Conservation (phyloP, 2,888 invertebrate species). For the Barypeithes pellucidus region DNA sequence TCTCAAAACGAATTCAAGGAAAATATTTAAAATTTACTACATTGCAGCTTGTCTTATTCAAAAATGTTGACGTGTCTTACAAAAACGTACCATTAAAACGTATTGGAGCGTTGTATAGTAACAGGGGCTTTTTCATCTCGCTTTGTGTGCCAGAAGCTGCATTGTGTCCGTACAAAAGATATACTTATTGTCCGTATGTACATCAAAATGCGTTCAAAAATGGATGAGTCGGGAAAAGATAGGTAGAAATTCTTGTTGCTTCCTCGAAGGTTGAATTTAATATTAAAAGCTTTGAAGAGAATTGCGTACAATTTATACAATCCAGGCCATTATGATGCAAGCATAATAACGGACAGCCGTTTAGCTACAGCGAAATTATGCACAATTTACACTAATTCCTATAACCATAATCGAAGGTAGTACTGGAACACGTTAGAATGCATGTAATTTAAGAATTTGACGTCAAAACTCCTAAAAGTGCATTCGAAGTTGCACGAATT, state of each 20-base stretch:
- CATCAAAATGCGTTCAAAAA: slow-evolving; percentile 46
- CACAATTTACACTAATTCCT: too few species aligned
- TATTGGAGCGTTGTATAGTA: slow-evolving; percentile 27
- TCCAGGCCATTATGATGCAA: background rate
- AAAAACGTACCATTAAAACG: slow-evolving; percentile 25
- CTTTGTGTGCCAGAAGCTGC: slow-evolving; percentile 38
- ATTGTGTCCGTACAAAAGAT: slow-evolving; percentile 39
- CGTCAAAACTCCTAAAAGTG: too few species aligned
- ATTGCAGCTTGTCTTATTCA: background rate
- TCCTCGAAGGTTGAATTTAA: slow-evolving; percentile 33
- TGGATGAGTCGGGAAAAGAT: slow-evolving; percentile 37
- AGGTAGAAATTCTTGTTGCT: slow-evolving; percentile 34
- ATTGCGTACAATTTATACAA: background rate
- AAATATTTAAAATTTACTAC: background rate
- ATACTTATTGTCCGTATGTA: slow-evolving; percentile 37
- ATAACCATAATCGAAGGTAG: too few species aligned
- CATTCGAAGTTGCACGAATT: too few species aligned
- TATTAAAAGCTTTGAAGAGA: slow-evolving; percentile 33
- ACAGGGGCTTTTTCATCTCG: slow-evolving; percentile 28
- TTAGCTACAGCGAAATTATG: too few species aligned
- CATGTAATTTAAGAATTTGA: too few species aligned
- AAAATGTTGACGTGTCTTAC: slow-evolving; percentile 23
- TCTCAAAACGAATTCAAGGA: background rate
- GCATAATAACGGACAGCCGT: too few species aligned
- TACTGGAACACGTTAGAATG: too few species aligned